These are phyloP conservation scores for Sebastes elongatus DNA, from an alignment of 2,797 vertebrate genomes.

Conservation along the genomic window DNA sequence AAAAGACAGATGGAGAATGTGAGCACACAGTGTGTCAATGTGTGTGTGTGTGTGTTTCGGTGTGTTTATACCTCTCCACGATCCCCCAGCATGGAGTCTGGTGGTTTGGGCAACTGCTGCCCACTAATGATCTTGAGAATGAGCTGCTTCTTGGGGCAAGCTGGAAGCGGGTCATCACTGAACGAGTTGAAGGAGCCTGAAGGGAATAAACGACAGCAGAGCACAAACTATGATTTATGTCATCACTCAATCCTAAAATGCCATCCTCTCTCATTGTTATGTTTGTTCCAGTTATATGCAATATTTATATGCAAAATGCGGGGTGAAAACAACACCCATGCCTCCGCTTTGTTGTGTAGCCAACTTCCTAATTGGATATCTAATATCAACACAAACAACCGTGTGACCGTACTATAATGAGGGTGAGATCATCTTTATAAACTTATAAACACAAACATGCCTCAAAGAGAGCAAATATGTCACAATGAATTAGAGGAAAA, in stretches of 20 bases:
- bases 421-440: not conserved
- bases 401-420: not conserved
- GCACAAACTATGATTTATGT: slow-evolving; percentile 50
- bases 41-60: slow-evolving; percentile 5
- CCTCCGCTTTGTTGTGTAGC: not conserved
- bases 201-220: slow-evolving; percentile 38
- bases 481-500: not conserved
- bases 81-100: slow-evolving; percentile 97
- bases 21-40: not conserved
- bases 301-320: not conserved
- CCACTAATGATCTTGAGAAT: slow-evolving; percentile 98
- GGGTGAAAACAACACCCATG: not conserved
- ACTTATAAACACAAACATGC: not conserved
- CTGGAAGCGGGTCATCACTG: slow-evolving; percentile 93
- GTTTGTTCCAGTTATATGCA: not conserved
- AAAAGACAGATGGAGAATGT: slow-evolving; percentile 36
- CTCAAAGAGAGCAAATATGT: not conserved
- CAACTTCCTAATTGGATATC: not conserved
- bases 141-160: slow-evolving; percentile 95
- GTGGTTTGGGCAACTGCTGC: slow-evolving; percentile 97
- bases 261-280: not conserved
- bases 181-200: slow-evolving; percentile 95
- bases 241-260: slow-evolving; percentile 22
- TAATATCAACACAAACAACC: not conserved
- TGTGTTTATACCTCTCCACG: slow-evolving; percentile 90